Evolutionary conservation across 2,113 vertebrate genomes (phyloP).

Genomic region (Balaeniceps rex): DNA sequence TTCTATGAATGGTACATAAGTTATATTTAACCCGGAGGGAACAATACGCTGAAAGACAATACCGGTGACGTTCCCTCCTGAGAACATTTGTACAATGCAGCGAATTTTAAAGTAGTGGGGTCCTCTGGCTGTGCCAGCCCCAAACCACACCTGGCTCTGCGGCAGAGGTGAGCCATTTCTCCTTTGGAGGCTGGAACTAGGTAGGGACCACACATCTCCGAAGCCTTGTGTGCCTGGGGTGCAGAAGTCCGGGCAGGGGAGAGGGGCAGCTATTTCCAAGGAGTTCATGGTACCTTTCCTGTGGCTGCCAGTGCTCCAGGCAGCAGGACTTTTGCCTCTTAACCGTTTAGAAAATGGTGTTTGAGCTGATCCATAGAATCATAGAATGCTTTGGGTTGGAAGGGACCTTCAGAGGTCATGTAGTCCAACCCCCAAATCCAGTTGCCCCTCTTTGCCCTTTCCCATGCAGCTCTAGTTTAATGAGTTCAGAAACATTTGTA

Average conservation of each 20-base stretch:
- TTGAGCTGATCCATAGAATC: not conserved
- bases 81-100: not conserved
- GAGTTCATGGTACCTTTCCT: fast-evolving
- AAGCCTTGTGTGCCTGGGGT: not conserved
- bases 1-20: not conserved
- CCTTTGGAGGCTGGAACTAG: not conserved
- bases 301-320: not conserved
- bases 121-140: not conserved
- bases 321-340: not conserved
- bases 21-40: not conserved
- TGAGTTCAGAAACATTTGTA: not conserved
- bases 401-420: no score
- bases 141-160: not conserved
- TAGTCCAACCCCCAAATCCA: no score
- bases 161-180: not conserved
- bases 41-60: not conserved
- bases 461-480: not conserved
- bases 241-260: not conserved
- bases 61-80: not conserved
- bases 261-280: not conserved
- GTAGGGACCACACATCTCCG: not conserved
- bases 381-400: no score
- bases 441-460: not conserved
- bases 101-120: no score
- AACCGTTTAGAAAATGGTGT: not conserved